Base-by-base conservation (phyloP, 1,140 invertebrate genomes). In the Camponotus vicinus region DNA sequence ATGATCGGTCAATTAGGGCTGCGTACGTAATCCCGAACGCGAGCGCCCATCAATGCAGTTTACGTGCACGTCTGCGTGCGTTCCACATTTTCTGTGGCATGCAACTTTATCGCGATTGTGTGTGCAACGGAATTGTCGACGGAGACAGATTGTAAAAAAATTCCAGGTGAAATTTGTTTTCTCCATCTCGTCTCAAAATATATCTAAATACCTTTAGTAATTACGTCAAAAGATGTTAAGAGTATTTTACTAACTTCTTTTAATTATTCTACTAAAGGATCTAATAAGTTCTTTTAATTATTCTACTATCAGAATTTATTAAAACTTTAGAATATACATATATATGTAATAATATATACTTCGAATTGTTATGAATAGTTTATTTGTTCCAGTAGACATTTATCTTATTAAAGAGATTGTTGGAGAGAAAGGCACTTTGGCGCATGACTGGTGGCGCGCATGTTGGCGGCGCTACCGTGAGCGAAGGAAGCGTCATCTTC, bases 1-100 rank as follows among this genome's bases (percentile, higher is more conserved):
- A 32, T 40, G 69, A 61, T 75, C 55, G 79, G 40, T 83, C 69
- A 83, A 83, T 83, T 83, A 73, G 73, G 42, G 7, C 42, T 37
- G 40, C 69, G 79, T 73, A 18, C 69, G n/a, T 73, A 83, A 75
- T 69, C 34, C 40, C 27, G 42, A 18, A 52, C 55, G 40, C 18
- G 55, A 83, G 34, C 37, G 49, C 8, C 27, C 40, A 69, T 75
- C 79, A 18, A 83, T 83, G 40, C 69, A 49, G 27, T 83, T 75
- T 71, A 73, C 45, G 37, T 32, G 40, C 55, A 21, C 27, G 34
- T 57, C 37, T 7, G 78, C 3, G 73, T 57, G 15, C 21, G 37
- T 73, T 27, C 67, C 18, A 32, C 64, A 71, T 82, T 71, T 73
- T 27, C 37, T 13, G 27, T 7, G 67, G 18, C 18, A 61, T 55